Conservation (phyloP, 2,888 invertebrate species). For the Syrphus vitripennis region DNA sequence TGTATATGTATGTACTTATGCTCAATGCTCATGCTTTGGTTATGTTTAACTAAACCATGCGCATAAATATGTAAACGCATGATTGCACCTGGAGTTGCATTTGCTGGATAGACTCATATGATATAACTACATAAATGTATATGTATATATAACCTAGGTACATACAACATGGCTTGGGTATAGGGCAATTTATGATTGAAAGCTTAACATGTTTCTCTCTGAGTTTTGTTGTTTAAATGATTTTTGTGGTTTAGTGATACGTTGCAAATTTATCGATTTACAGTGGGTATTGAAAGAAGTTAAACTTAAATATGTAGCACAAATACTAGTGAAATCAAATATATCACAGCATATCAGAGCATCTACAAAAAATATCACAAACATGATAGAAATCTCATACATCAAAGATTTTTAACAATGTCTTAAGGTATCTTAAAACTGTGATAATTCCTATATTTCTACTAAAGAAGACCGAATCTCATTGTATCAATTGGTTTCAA, state of each 20-base stretch:
- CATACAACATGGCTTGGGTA: neutral
- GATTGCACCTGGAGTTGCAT: constrained; percentile 44
- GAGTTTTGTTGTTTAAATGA: neutral
- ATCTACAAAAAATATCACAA: no score
- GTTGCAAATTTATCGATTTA: constrained; percentile 18
- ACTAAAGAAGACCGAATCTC: no score
- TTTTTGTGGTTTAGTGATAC: constrained; percentile 29
- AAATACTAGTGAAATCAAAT: no score
- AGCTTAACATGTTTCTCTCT: neutral
- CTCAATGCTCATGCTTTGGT: constrained; percentile 54
- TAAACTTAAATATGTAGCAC: no score
- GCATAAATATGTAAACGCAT: constrained; percentile 59
- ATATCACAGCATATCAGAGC: no score
- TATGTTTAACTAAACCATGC: constrained; percentile 59
- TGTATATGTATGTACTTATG: constrained; percentile 2
- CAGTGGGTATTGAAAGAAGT: neutral
- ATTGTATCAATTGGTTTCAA: no score
- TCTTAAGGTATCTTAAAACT: no score
- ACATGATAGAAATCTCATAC: no score
- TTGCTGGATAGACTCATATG: neutral
- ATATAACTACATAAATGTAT: neutral
- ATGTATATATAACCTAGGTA: neutral
- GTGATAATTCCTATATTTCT: no score
- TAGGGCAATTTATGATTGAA: constrained; percentile 11
- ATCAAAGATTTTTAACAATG: no score